Conservation (phyloP, 2,797 vertebrate genomes). For the Ceryle rudis region DNA sequence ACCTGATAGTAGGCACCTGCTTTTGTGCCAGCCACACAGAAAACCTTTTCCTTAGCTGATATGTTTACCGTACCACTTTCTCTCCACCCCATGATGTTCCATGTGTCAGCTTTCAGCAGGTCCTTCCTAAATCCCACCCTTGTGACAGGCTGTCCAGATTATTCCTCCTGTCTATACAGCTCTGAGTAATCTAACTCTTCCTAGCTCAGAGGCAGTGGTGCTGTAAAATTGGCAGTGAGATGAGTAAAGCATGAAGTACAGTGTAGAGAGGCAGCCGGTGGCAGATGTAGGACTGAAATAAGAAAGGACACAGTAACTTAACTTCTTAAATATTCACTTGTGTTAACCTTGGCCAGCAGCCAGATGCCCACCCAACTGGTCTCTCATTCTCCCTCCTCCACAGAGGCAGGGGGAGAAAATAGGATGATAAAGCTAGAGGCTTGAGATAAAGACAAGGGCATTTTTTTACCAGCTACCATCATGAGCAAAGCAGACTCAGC, state of each 20-base stretch:
- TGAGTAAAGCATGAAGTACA: neutral
- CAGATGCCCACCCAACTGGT: rapidly evolving
- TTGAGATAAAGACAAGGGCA: neutral
- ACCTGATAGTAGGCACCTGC: neutral
- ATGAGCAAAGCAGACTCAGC: neutral
- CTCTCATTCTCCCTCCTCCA: rapidly evolving
- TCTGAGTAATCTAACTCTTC: neutral
- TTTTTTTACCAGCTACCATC: rapidly evolving
- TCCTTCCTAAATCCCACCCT: neutral
- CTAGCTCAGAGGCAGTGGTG: neutral
- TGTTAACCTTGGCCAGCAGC: neutral
- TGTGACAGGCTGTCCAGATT: neutral
- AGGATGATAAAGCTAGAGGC: neutral
- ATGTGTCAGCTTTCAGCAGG: rapidly evolving
- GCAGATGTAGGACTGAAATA: neutral
- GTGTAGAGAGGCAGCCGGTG: neutral
- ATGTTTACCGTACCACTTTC: rapidly evolving
- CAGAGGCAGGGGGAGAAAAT: neutral
- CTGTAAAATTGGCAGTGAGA: neutral
- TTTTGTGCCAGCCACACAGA: neutral
- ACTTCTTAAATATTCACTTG: neutral
- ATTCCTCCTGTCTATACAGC: neutral
- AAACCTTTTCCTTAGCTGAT: neutral
- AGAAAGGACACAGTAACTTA: neutral
- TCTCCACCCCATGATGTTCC: neutral